Evolutionary conservation across 2,888 invertebrate species (phyloP).

Genomic region (Caenorhabditis japonica): DNA sequence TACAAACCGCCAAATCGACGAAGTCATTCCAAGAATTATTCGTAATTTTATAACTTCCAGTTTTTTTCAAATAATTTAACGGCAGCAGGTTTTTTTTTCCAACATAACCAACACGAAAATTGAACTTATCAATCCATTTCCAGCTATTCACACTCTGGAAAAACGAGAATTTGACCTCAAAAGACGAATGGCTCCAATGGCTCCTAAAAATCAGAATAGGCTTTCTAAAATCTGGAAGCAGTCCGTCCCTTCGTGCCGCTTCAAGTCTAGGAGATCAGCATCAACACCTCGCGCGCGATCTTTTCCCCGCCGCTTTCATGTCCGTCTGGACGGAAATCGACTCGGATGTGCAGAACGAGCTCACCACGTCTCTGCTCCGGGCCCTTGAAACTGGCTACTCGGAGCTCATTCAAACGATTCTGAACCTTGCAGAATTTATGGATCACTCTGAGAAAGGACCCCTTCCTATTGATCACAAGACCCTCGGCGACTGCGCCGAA

Average conservation of each 20-base stretch:
- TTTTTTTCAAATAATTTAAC: no score
- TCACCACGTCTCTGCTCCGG: conserved; percentile 85
- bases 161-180: conserved; percentile 52
- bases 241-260: conserved; percentile 93
- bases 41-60: no score
- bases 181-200: conserved; percentile 99
- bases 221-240: conserved; percentile 89
- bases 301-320: conserved; percentile 98
- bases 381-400: conserved; percentile 83
- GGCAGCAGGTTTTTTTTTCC: no score
- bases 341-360: conserved; percentile 86
- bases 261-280: conserved; percentile 92
- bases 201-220: conserved; percentile 91
- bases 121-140: no score
- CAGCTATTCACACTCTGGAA: conserved; percentile 26
- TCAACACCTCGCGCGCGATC: conserved; percentile 91
- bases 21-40: no score
- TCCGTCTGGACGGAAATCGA: conserved; percentile 98
- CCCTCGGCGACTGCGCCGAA: conserved; percentile 93
- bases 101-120: no score
- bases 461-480: conserved; percentile 88
- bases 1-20: no score
- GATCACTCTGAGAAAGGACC: conserved; percentile 97
- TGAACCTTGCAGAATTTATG: conserved; percentile 99
- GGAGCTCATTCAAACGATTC: conserved; percentile 76